Conservation (phyloP, 2,888 invertebrate genomes). For the Cantharis nigra region DNA sequence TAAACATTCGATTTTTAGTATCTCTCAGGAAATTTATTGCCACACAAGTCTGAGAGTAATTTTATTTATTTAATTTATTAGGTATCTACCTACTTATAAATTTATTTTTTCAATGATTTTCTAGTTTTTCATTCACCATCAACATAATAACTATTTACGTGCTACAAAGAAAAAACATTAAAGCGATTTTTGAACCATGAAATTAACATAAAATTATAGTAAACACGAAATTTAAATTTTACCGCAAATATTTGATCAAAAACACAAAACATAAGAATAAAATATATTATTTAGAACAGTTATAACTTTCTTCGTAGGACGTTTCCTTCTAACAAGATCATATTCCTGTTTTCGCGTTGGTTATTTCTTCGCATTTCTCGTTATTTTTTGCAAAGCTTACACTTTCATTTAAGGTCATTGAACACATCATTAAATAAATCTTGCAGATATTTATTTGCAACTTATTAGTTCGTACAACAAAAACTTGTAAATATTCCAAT, state of each 20-base stretch:
- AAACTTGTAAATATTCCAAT: not conserved
- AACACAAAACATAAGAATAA: not conserved
- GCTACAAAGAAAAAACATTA: not conserved
- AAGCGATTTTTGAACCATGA: not conserved
- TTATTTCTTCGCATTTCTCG: not conserved
- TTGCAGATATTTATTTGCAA: not conserved
- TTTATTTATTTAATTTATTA: not conserved
- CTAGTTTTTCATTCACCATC: not conserved
- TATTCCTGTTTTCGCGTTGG: not conserved
- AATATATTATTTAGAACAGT: not conserved
- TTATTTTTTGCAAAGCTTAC: conserved; percentile 6
- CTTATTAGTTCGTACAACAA: not conserved
- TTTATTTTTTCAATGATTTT: not conserved
- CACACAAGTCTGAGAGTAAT: not conserved
- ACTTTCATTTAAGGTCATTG: conserved; percentile 23
- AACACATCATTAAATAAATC: conserved; percentile 5
- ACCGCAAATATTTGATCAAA: not conserved
- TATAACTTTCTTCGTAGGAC: not conserved
- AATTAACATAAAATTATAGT: not conserved
- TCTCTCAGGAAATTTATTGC: not conserved
- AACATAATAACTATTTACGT: not conserved
- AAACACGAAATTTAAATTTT: not conserved
- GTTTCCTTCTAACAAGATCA: not conserved
- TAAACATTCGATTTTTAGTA: not conserved
- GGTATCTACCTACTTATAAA: too few species aligned